Conservation (phyloP, 2,888 invertebrate species). For the Temnothorax ravouxi region DNA sequence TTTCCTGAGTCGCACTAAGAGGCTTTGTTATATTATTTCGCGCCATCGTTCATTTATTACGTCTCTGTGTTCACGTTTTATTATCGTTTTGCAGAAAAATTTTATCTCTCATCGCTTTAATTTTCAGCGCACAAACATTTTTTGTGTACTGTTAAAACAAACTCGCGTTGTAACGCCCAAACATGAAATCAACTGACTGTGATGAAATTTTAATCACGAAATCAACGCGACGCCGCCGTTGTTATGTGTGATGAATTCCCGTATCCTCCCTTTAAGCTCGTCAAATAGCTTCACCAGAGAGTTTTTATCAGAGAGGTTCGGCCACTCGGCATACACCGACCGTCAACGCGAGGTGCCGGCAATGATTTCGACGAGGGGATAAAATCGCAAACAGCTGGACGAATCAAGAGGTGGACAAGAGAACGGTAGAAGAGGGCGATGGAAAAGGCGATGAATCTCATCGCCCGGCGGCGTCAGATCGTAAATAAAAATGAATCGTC, state of each 20-base stretch:
- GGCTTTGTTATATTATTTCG: neutral
- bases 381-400: slow-evolving; percentile 33
- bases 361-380: slow-evolving; percentile 46
- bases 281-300: slow-evolving; percentile 34
- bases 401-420: neutral
- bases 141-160: slow-evolving; percentile 12
- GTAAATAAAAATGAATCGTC: slow-evolving; percentile 82
- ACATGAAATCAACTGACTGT: slow-evolving; percentile 31
- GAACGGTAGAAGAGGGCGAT: neutral
- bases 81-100: neutral
- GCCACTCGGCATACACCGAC: slow-evolving; percentile 23
- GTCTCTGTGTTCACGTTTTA: neutral
- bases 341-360: slow-evolving; percentile 42
- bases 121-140: slow-evolving; percentile 36
- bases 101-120: slow-evolving; percentile 5
- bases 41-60: neutral
- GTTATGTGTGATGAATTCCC: slow-evolving; percentile 25
- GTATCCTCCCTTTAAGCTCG: slow-evolving; percentile 38
- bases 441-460: slow-evolving; percentile 49
- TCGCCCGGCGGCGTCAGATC: slow-evolving; percentile 64
- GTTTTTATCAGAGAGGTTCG: slow-evolving; percentile 26
- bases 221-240: slow-evolving; percentile 19
- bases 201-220: slow-evolving; percentile 49
- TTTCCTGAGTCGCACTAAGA: neutral
- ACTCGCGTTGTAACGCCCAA: slow-evolving; percentile 10